Conservation (phyloP, 2,797 vertebrate species). For the Percopsis omiscomaycus region DNA sequence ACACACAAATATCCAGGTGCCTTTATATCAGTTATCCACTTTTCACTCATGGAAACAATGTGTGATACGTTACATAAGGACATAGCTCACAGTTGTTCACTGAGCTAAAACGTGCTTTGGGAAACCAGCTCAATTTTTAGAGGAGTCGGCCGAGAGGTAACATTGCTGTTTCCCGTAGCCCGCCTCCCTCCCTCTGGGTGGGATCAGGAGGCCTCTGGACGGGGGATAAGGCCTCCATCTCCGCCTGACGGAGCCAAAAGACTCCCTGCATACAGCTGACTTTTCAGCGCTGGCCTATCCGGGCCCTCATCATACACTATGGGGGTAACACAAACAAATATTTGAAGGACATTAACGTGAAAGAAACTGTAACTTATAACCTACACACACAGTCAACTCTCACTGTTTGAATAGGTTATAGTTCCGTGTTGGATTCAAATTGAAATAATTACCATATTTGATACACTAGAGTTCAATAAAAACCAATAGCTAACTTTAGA, state of each 20-base stretch:
- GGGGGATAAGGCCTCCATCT: slow-evolving; percentile 49
- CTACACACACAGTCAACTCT: too few relatives aligned
- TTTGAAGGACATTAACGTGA: too few relatives aligned
- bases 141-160: slow-evolving; percentile 43
- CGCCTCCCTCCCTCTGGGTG: slow-evolving; percentile 29
- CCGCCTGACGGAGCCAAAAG: slow-evolving; percentile 26
- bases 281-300: slow-evolving; percentile 27
- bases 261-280: slow-evolving; percentile 28
- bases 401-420: too few relatives aligned
- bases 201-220: slow-evolving; percentile 50
- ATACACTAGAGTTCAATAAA: too few relatives aligned
- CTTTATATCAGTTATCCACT: neutral
- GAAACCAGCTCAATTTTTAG: slow-evolving; percentile 1
- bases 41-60: slow-evolving; percentile 19
- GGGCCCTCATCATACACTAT: neutral
- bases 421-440: too few relatives aligned
- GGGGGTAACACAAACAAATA: too few relatives aligned
- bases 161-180: slow-evolving; percentile 39
- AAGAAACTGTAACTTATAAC: too few relatives aligned
- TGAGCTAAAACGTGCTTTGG: neutral
- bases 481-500: too few relatives aligned
- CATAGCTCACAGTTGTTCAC: neutral
- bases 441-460: too few relatives aligned
- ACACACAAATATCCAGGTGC: neutral
- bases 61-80: slow-evolving; percentile 29